Percentiles rank a stretch among this genome's conserved stretches.
Evolutionary conservation across 2,888 invertebrate species (phyloP).

Genomic region (Drosophila imparisetae): DNA sequence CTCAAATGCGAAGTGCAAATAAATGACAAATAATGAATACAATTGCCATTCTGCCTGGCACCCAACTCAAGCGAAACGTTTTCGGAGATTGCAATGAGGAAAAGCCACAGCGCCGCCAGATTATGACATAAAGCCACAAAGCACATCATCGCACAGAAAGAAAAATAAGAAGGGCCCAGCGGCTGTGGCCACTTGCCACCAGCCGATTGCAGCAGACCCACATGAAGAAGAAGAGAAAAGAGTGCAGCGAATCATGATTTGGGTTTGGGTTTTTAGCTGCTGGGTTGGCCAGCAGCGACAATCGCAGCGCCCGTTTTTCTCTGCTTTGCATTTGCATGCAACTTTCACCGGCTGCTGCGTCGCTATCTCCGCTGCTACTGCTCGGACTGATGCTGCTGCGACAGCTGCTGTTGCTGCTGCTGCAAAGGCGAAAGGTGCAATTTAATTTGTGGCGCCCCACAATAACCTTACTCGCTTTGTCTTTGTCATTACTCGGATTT

Average conservation of each 20-base stretch:
- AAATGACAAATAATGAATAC: conserved; percentile 70
- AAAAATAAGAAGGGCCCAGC: conserved; percentile 21
- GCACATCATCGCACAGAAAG: conserved; percentile 4
- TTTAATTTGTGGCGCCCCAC: conserved; percentile 75
- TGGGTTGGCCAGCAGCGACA: conserved; percentile 30
- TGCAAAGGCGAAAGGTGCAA: conserved; percentile 75
- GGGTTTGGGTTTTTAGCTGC: conserved; percentile 21
- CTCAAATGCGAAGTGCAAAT: conserved; percentile 72
- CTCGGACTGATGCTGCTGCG: conserved; percentile 24
- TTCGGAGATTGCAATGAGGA: conserved; percentile 49
- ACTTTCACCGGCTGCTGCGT: conserved; percentile 71
- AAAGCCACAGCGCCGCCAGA: conserved; percentile 39
- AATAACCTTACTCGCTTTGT: conserved; percentile 71
- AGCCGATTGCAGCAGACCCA: conserved; percentile 18
- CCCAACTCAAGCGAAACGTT: conserved; percentile 66
- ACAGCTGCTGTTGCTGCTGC: conserved; percentile 13
- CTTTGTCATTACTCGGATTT: conserved; percentile 53
- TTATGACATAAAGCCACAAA: conserved; percentile 62
- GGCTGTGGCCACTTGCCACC: conserved; percentile 19
- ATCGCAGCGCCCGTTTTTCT: conserved; percentile 45
- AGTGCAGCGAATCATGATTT: conserved; percentile 49
- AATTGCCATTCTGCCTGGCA: conserved; percentile 52
- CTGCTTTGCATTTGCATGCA: conserved; percentile 71
- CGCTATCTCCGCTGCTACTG: conserved; percentile 37
- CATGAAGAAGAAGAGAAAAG: conserved; percentile 23